These are phyloP conservation scores for Eulemur rufifrons DNA, from an alignment of 2,113 vertebrate genomes.

Conservation along the genomic window DNA sequence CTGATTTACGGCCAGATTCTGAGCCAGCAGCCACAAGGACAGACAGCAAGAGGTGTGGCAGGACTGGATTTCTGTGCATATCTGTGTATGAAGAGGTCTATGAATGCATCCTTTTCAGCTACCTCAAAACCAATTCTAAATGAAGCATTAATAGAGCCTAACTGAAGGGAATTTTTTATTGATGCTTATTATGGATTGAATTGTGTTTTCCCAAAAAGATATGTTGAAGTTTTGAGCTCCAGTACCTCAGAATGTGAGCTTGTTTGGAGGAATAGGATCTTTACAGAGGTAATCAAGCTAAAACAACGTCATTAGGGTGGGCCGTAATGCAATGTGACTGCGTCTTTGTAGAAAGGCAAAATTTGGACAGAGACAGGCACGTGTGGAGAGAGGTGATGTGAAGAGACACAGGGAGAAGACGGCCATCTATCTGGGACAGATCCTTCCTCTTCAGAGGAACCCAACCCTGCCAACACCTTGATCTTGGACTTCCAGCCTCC, in stretches of 20 bases:
- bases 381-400: not conserved
- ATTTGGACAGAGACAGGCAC: not conserved
- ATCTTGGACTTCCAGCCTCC: not conserved
- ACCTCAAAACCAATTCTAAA: not conserved
- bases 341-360: not conserved
- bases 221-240: not conserved
- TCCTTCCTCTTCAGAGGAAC: not conserved
- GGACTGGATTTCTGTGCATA: too few species aligned
- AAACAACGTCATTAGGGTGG: not conserved
- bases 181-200: not conserved
- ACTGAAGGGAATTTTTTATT: not conserved
- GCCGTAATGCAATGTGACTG: not conserved
- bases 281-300: not conserved
- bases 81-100: not conserved
- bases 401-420: not conserved
- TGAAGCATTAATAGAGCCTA: not conserved
- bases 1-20: not conserved
- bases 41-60: not conserved
- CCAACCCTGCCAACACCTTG: not conserved
- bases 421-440: not conserved
- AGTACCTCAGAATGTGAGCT: not conserved
- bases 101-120: not conserved
- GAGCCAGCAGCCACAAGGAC: not conserved
- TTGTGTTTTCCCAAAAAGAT: not conserved
- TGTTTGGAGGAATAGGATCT: not conserved